phyloP scores from a whole-genome alignment of 2,113 vertebrate species.

The Oceanodroma tethys region DNA sequence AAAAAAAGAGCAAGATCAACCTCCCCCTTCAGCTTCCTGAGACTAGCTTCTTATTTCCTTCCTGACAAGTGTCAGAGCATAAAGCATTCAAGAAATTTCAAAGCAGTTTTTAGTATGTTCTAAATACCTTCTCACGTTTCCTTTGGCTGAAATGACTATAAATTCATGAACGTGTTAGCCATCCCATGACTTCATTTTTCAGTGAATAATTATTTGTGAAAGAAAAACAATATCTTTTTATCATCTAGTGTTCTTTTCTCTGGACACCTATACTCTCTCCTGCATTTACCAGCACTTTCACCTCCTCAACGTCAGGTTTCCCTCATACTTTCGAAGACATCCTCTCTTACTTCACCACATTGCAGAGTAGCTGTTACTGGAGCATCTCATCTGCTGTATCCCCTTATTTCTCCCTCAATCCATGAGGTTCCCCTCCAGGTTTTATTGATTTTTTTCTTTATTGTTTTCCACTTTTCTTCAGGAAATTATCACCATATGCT shows the following conservation, averaged over 20 bases:
- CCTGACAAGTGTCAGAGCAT: background rate
- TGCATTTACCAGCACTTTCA: background rate
- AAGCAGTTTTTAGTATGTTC: background rate
- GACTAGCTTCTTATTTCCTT: background rate
- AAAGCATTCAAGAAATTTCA: background rate
- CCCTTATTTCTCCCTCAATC: background rate
- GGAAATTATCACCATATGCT: conserved; percentile 45
- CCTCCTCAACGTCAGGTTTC: background rate
- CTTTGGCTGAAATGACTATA: background rate
- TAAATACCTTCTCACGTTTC: background rate
- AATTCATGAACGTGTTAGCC: background rate
- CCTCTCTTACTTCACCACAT: background rate
- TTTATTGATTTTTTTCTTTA: conserved; percentile 9
- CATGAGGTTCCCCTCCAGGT: background rate
- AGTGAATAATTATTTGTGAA: background rate
- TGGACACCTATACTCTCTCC: background rate
- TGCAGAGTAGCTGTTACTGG: background rate
- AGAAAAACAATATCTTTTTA: background rate
- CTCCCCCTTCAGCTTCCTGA: background rate
- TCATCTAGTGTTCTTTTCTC: background rate
- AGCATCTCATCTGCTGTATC: background rate
- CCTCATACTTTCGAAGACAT: background rate
- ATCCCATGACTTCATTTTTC: background rate
- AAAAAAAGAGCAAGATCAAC: background rate
- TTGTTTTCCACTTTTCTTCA: conserved; percentile 13